phyloP scores from a whole-genome alignment of 2,797 vertebrate genomes.

The Cryptoprocta ferox region DNA sequence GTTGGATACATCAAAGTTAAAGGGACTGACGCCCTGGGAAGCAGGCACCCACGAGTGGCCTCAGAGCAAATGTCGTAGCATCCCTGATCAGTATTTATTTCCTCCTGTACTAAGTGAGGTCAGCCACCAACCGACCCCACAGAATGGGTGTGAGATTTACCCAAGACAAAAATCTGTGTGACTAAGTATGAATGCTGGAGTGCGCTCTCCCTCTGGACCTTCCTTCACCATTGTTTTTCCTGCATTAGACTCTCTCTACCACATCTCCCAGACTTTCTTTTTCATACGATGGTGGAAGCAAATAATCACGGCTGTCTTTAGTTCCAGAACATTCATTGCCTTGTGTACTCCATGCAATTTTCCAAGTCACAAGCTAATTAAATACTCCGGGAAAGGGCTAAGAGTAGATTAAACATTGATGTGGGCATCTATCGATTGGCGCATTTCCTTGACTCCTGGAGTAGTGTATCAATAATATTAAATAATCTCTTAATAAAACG shows the following conservation, averaged over 20 bases:
- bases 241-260: neutral
- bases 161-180: neutral
- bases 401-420: conserved; percentile 86
- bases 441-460: conserved; percentile 78
- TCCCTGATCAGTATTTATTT: neutral
- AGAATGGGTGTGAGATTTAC: neutral
- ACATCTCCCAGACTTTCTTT: conserved; percentile 12
- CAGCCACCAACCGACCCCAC: neutral
- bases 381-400: conserved; percentile 83
- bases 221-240: neutral
- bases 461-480: conserved; percentile 85
- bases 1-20: neutral
- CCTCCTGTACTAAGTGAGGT: neutral
- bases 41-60: neutral
- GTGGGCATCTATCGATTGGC: conserved; percentile 80
- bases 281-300: conserved; percentile 40
- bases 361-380: conserved; percentile 85
- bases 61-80: neutral
- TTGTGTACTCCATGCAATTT: conserved; percentile 76
- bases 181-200: neutral
- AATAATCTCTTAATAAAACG: conserved; percentile 87
- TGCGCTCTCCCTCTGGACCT: neutral
- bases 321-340: conserved; percentile 81
- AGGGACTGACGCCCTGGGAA: neutral
- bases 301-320: conserved; percentile 63